phyloP scores from a whole-genome alignment of 1,140 invertebrate species.

The Drosophila mojavensis region DNA sequence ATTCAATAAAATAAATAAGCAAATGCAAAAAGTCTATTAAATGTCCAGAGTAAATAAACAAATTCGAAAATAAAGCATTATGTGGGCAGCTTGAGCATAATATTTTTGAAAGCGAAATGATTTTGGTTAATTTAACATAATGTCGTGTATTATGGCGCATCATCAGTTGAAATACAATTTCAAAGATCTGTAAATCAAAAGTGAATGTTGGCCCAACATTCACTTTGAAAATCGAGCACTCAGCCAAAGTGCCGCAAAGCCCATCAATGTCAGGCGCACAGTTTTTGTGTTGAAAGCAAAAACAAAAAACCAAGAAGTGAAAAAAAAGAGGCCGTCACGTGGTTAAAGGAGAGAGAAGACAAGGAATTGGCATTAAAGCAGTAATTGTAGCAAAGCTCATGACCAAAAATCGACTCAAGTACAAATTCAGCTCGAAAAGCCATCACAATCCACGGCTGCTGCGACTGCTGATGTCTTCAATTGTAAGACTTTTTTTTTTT shows the following conservation, averaged over 20 bases:
- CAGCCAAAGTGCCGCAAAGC: slow-evolving; percentile 36
- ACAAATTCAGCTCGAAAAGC: slow-evolving; percentile 56
- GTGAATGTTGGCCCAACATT: slow-evolving; percentile 72
- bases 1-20: not conserved
- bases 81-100: slow-evolving; percentile 47
- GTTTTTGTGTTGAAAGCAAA: slow-evolving; percentile 17
- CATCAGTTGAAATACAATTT: slow-evolving; percentile 45
- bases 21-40: slow-evolving; percentile 46
- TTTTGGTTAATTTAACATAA: slow-evolving; percentile 64
- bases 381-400: slow-evolving; percentile 69
- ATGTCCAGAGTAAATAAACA: slow-evolving; percentile 42
- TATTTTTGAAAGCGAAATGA: slow-evolving; percentile 60
- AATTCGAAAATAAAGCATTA: slow-evolving; percentile 33
- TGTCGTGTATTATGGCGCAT: slow-evolving; percentile 68
- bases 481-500: slow-evolving; percentile 51
- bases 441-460: slow-evolving; percentile 58
- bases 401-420: slow-evolving; percentile 43
- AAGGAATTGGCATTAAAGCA: slow-evolving; percentile 30
- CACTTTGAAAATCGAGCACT: slow-evolving; percentile 72
- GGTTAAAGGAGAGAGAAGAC: slow-evolving; percentile 3
- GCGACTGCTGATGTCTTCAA: slow-evolving; percentile 32
- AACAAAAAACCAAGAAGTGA: not conserved
- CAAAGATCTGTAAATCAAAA: slow-evolving; percentile 55
- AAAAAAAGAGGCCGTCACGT: slow-evolving; percentile 24
- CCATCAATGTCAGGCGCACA: slow-evolving; percentile 54